Conservation (phyloP, 1,140 invertebrate species). For the Temnothorax curvispinosus region DNA sequence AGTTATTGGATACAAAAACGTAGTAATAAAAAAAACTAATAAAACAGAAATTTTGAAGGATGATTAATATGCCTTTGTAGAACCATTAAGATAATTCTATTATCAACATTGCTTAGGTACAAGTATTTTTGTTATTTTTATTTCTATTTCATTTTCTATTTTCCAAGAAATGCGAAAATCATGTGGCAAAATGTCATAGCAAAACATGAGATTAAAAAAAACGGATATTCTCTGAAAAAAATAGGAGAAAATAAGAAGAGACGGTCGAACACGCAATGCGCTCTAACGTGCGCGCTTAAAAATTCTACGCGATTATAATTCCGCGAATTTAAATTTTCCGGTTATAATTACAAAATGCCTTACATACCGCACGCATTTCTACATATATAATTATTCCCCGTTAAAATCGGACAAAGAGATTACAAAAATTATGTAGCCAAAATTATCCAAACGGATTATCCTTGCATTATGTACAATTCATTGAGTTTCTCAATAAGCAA, state of each 20-base stretch:
- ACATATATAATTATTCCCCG: constrained; percentile 19
- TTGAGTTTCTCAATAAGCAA: not conserved
- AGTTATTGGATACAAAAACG: not conserved
- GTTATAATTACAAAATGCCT: constrained; percentile 41
- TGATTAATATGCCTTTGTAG: not conserved
- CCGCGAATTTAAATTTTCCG: constrained; percentile 33
- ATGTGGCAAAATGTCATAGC: not conserved
- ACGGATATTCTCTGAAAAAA: not conserved
- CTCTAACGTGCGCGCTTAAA: not conserved
- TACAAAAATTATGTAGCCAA: constrained; percentile 14
- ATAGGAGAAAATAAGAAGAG: constrained; percentile 14
- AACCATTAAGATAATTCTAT: not conserved
- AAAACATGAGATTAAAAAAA: constrained; percentile 1
- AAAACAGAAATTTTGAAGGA: not conserved
- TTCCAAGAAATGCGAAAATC: not conserved
- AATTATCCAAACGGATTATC: not conserved
- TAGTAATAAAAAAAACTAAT: not conserved
- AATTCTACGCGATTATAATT: constrained; percentile 40
- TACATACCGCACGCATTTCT: not conserved
- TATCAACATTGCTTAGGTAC: not conserved
- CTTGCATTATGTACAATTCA: not conserved
- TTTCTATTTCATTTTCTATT: not conserved
- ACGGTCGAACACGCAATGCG: constrained; percentile 8
- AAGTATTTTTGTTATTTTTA: not conserved
- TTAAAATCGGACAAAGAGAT: not conserved